phyloP scores from a whole-genome alignment of 2,888 invertebrate genomes.

The Eulithis prunata region DNA sequence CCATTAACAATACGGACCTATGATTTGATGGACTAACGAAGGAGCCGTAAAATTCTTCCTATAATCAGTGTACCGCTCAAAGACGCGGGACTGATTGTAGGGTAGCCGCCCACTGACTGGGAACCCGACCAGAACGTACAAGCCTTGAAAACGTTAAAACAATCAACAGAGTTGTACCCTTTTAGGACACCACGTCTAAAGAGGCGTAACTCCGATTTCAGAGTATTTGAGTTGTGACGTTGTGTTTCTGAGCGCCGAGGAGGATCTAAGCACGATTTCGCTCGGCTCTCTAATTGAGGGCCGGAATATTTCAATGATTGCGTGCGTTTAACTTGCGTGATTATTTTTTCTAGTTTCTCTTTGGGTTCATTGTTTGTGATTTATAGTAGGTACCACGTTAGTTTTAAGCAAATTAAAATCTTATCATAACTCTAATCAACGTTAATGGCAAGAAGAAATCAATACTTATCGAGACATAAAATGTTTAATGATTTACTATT shows the following conservation, averaged over 20 bases:
- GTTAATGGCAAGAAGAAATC: conserved; percentile 13
- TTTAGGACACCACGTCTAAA: conserved; percentile 35
- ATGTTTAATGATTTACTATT: conserved; percentile 23
- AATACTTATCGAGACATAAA: conserved; percentile 7
- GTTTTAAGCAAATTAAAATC: conserved; percentile 19
- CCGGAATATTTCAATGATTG: conserved; percentile 55
- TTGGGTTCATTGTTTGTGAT: conserved; percentile 41
- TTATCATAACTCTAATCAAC: conserved; percentile 11
- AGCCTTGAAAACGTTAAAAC: conserved; percentile 54
- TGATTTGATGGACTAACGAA: conserved; percentile 81
- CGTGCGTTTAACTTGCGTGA: conserved; percentile 59
- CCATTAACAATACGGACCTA: conserved; percentile 70
- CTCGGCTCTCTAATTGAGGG: conserved; percentile 60
- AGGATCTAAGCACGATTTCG: conserved; percentile 58
- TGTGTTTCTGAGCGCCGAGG: conserved; percentile 46
- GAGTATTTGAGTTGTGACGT: conserved; percentile 46
- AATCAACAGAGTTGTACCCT: conserved; percentile 47
- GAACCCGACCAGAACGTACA: conserved; percentile 56
- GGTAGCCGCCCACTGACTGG: conserved; percentile 75
- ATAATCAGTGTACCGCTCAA: conserved; percentile 74
- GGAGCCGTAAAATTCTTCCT: conserved; percentile 74
- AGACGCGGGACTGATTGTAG: conserved; percentile 71
- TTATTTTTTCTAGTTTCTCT: conserved; percentile 50
- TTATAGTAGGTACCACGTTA: conserved; percentile 15
- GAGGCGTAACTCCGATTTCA: conserved; percentile 41